Conservation (phyloP, 2,113 vertebrate species). For the Callaeas wilsoni region DNA sequence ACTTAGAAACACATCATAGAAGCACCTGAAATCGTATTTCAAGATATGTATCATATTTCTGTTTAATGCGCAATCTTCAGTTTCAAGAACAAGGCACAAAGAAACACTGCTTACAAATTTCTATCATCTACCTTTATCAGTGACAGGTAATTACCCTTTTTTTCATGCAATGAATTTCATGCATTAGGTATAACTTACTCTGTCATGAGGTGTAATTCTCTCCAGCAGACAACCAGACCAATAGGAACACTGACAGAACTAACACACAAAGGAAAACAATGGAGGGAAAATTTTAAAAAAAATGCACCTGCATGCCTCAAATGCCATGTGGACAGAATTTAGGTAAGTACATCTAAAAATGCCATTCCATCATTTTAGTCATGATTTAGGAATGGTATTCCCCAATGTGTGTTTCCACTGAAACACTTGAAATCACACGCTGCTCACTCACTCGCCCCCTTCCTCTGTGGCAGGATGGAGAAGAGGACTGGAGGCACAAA, state of each 20-base stretch:
- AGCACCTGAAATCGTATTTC: not conserved
- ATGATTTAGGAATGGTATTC: not conserved
- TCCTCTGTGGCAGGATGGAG: not conserved
- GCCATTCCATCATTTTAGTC: not conserved
- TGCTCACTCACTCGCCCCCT: not conserved
- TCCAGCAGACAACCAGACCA: not conserved
- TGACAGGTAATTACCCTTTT: not conserved
- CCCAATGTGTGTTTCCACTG: not conserved
- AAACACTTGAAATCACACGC: accelerated
- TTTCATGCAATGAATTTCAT: not conserved
- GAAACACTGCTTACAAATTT: not conserved
- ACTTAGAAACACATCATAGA: not conserved
- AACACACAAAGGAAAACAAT: not conserved
- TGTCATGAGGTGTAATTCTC: not conserved
- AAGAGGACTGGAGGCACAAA: not conserved
- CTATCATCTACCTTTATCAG: not conserved
- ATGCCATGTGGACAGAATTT: not conserved
- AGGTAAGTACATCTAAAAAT: not conserved
- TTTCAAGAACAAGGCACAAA: not conserved
- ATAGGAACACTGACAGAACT: not conserved
- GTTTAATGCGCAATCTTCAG: not conserved
- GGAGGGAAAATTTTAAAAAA: not conserved
- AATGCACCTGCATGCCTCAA: not conserved
- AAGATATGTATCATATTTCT: not conserved
- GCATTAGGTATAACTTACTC: not conserved